Evolutionary conservation across 2,797 vertebrate species (phyloP), one percentile per base, ranked within the genome.

Genomic region (Typhlichthys subterraneus): DNA sequence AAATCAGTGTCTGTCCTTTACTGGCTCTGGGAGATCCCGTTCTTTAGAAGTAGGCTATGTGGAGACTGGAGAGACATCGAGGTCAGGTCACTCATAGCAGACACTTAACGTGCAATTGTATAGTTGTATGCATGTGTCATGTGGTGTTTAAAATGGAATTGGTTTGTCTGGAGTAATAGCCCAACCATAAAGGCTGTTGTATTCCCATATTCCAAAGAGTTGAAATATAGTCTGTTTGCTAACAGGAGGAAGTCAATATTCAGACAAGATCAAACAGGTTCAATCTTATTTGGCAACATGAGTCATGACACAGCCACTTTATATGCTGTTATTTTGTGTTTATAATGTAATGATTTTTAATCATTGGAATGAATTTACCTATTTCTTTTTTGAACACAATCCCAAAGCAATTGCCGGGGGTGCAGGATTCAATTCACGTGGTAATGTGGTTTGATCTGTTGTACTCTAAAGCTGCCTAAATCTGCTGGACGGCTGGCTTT

Each of bases 401-500:
- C 62, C 69, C 45, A 45, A 59, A 72, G 64, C 61, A 63, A 53
- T 51, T 50, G 60, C 64, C 62, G 66, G 64, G 65, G 19, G 65
- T 61, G 61, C 57, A 70, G 72, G 79, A 87, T 84, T 87, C 85
- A 86, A 80, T 81, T 79, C 81, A 81, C 74, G 61, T 67, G 73
- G 67, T 75, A 66, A 90, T 86, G 87, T 85, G 72, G 76, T 86
- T 73, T 84, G 81, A 86, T 87, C 79, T 84, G 87, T 87, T 82
- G 83, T 79, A 70, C 80, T 76, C 60, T 62, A 85, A 88, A 89
- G 83, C 87, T 84, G 79, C 69, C 74, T 74, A 81, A 88, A 90
- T 84, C 84, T 83, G 73, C 75, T 70, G 69, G 63, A 75, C 68
- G 64, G 50, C 57, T 77, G 69, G 69, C 79, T 89, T 88, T 89